Evolutionary conservation across 2,797 vertebrate genomes (phyloP).

Genomic region (Cirrhinus mrigala): DNA sequence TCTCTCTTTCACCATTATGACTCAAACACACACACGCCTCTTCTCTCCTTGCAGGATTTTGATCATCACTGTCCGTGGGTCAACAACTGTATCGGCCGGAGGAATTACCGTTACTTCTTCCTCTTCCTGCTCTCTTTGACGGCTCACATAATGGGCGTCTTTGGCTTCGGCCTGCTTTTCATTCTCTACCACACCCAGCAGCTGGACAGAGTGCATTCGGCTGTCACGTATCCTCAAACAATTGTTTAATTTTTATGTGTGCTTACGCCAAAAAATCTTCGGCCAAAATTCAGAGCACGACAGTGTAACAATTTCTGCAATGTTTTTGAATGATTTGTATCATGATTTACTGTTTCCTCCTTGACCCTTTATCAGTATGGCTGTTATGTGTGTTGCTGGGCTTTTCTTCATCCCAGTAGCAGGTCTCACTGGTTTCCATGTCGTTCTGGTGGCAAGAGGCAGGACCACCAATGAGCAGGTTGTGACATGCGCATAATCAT

Average conservation of each 20-base stretch:
- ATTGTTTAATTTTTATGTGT: not conserved
- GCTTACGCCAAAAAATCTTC: not conserved
- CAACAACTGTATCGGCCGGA: conserved; percentile 96
- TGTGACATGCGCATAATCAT: not conserved
- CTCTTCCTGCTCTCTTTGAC: conserved; percentile 96
- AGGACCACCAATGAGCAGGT: conserved; percentile 97
- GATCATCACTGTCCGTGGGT: conserved; percentile 99
- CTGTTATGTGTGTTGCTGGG: conserved; percentile 96
- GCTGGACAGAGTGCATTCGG: conserved; percentile 88
- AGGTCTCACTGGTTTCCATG: conserved; percentile 95
- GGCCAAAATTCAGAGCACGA: not conserved
- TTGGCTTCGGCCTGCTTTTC: conserved; percentile 93
- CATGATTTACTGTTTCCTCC: conserved; percentile 55
- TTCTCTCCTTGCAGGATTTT: conserved; percentile 84
- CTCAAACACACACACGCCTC: not conserved
- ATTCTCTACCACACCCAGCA: conserved; percentile 91
- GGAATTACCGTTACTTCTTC: conserved; percentile 99
- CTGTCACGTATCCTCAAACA: conserved; percentile 93
- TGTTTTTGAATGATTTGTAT: not conserved
- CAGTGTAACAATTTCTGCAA: not conserved
- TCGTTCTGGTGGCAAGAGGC: conserved; percentile 95
- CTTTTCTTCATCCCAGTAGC: conserved; percentile 97
- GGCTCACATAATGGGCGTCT: conserved; percentile 95
- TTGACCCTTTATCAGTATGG: conserved; percentile 84
- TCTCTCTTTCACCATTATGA: conserved; percentile 15